These are phyloP conservation scores for Calephelis virginiensis DNA, from an alignment of 1,140 invertebrate species.

Conservation along the genomic window DNA sequence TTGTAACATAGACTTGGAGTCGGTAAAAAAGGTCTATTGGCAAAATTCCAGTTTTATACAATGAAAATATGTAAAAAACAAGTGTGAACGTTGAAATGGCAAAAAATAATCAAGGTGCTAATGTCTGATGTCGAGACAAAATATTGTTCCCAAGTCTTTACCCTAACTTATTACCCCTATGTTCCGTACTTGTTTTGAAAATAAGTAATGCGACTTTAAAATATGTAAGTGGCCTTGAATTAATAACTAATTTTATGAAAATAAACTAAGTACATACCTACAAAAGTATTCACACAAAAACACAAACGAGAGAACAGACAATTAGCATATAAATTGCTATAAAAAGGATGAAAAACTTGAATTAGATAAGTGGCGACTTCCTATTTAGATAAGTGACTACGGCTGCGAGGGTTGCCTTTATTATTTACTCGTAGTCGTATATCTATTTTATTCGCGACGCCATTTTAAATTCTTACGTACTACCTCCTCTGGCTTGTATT, in stretches of 20 bases:
- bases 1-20: too few relatives aligned
- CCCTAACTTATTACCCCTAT: too few relatives aligned
- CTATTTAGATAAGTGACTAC: slow-evolving; percentile 56
- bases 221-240: too few relatives aligned
- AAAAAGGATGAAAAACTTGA: slow-evolving; percentile 46
- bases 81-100: too few relatives aligned
- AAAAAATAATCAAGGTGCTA: too few relatives aligned
- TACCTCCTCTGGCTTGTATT: not conserved
- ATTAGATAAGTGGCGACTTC: slow-evolving; percentile 59
- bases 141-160: too few relatives aligned
- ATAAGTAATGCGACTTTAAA: not conserved
- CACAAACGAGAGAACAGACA: slow-evolving; percentile 8
- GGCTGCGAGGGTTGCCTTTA: slow-evolving; percentile 12
- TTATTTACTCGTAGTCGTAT: not conserved
- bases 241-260: not conserved
- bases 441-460: not conserved
- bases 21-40: too few relatives aligned
- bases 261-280: not conserved
- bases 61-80: too few relatives aligned
- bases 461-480: not conserved
- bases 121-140: too few relatives aligned
- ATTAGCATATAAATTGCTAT: slow-evolving; percentile 11
- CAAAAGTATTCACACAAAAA: not conserved
- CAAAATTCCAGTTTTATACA: too few relatives aligned
- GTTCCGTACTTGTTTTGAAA: not conserved